Evolutionary conservation across 1,140 invertebrate genomes (phyloP), one percentile per base, ranked within the genome.

Genomic region (Bombus turneri): DNA sequence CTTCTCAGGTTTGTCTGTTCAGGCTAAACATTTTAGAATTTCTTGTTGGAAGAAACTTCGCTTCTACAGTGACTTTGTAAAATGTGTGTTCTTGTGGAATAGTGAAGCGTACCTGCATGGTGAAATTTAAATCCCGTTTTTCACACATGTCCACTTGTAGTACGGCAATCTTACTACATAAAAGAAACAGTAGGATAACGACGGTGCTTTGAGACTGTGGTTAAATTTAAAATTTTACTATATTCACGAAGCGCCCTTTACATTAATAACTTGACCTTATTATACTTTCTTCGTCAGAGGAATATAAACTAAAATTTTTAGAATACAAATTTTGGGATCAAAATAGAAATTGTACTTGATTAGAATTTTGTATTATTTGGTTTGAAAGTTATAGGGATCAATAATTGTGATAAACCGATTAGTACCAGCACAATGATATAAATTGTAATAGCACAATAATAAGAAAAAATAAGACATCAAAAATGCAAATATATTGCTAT

Each of bases 121-220:
- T 31, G 39, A 43, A 74, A 43, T 43, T 74, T 74, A 43, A 74
- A 74, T 18, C 72, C n/a, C 41, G 72, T 31, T 31, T 74, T 74
- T 74, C 66, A 37, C 66, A 37, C 3, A 37, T 68, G 66, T 68
- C 66, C 66, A 37, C 18, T 34, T 37, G 18, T 34, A 37, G 66
- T 10, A 22, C 66, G 31, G 66, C 37, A 68, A 68, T 68, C 66
- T 68, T 68, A 37, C 13, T 25, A 12, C 22, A 2, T 37, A 37
- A 37, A 68, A 18, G 66, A 37, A 37, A 25, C 13, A 18, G 34
- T 25, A 31, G 18, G 31, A 37, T 22, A 68, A 68, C 18, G 22
- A 37, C 22, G 9, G 18, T 22, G 66, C 66, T 68, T 68, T 68
- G 66, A 68, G 1, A 37, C 3, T 37, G 18, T 37, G 9, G 34